phyloP scores from a whole-genome alignment of 2,113 vertebrate genomes.

The Vidua macroura region DNA sequence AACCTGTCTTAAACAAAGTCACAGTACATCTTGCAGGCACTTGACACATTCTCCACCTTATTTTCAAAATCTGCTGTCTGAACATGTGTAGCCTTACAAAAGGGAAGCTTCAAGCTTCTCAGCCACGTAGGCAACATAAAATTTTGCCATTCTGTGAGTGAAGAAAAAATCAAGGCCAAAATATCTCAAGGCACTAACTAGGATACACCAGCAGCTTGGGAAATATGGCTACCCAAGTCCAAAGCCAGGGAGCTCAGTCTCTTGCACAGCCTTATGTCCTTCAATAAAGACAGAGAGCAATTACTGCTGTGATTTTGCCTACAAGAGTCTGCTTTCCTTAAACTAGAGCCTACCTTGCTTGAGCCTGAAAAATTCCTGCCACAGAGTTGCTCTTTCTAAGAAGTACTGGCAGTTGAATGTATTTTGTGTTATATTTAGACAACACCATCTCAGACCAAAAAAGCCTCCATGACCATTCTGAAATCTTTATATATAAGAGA shows the following conservation, averaged over 20 bases:
- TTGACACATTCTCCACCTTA: neutral
- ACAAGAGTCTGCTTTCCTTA: neutral
- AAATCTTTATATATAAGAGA: neutral
- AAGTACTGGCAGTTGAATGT: neutral
- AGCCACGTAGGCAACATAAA: neutral
- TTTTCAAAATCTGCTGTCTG: constrained; percentile 16
- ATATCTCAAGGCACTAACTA: neutral
- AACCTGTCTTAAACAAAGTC: neutral
- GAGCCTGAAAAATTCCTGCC: neutral
- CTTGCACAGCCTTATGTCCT: neutral
- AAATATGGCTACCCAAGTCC: neutral
- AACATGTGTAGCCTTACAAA: neutral
- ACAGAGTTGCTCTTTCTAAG: neutral
- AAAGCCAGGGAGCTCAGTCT: fast-evolving
- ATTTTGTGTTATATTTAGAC: neutral
- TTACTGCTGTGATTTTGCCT: neutral
- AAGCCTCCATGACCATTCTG: neutral
- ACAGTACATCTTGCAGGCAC: constrained; percentile 8
- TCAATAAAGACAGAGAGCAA: neutral
- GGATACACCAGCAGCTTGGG: neutral
- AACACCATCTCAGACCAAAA: neutral
- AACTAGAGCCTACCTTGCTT: neutral
- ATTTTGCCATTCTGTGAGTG: neutral
- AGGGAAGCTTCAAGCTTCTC: neutral
- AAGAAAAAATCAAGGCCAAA: neutral